A percentile compares a stretch with the other conserved stretches of the same genome.
Evolutionary conservation across 2,797 vertebrate genomes (phyloP).

Genomic region (Eulemur coronatus): DNA sequence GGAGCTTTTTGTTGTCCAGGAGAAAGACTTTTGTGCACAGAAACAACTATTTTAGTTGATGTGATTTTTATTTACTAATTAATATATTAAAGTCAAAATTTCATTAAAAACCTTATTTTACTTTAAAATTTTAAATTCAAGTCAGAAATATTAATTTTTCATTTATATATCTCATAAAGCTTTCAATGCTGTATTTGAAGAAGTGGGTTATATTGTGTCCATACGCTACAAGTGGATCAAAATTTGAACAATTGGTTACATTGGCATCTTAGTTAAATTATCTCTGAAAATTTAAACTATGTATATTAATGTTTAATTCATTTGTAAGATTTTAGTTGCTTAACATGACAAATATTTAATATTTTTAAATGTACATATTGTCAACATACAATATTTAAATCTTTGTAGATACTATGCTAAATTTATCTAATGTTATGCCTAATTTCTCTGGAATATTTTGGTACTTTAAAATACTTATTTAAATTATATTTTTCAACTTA

Average conservation of each 20-base stretch:
- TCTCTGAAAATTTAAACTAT: neutral
- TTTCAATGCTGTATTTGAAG: neutral
- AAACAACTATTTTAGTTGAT: neutral
- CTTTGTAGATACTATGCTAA: neutral
- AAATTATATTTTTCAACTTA: neutral
- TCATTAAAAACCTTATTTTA: neutral
- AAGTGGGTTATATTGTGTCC: neutral
- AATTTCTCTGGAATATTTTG: neutral
- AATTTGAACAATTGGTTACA: neutral
- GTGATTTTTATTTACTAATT: neutral
- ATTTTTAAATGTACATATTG: neutral
- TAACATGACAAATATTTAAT: neutral
- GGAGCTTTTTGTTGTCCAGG: neutral
- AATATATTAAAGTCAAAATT: neutral
- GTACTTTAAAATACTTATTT: neutral
- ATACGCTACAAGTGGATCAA: neutral
- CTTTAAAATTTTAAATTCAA: neutral
- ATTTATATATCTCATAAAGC: neutral
- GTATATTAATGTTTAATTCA: neutral
- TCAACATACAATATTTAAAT: neutral
- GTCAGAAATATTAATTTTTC: neutral
- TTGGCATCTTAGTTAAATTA: neutral
- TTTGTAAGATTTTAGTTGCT: neutral
- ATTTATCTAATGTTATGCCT: neutral
- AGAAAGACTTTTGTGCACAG: neutral